Evolutionary conservation across 2,797 vertebrate species (phyloP).

Genomic region (Sebastes paucispinis): DNA sequence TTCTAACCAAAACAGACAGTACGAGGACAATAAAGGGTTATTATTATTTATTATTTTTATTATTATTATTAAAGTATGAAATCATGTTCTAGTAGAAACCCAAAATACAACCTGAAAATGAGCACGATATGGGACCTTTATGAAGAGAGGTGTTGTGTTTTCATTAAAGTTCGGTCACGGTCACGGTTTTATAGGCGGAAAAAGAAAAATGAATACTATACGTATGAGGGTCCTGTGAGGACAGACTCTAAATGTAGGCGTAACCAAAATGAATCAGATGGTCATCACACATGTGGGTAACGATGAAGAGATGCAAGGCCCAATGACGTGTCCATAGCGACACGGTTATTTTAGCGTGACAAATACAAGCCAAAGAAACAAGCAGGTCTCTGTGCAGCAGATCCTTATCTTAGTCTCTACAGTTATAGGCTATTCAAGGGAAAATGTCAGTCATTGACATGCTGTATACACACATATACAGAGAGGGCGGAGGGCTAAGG

Average conservation of each 20-base stretch:
- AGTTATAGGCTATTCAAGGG: conserved; percentile 58
- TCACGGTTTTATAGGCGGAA: background rate
- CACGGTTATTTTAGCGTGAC: background rate
- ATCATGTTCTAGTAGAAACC: too few species aligned
- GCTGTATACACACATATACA: conserved; percentile 12
- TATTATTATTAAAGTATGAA: too few species aligned
- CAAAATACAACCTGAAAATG: too few species aligned
- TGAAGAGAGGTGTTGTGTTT: too few species aligned
- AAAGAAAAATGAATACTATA: too few species aligned
- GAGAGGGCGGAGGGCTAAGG: background rate
- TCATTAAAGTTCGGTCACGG: background rate
- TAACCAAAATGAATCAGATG: background rate
- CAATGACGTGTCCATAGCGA: background rate
- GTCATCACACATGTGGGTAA: background rate
- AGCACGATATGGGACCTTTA: too few species aligned
- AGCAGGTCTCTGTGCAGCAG: conserved; percentile 9
- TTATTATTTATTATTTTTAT: too few species aligned
- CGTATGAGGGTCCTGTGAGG: background rate
- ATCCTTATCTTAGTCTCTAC: conserved; percentile 57
- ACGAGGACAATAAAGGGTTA: too few species aligned
- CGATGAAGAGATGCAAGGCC: background rate
- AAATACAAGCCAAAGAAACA: conserved; percentile 25
- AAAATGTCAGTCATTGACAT: conserved; percentile 59
- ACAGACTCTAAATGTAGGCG: background rate
- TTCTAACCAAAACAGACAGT: too few species aligned